Evolutionary conservation across 1,140 invertebrate genomes (phyloP).

Genomic region (Psilanteris sp.): DNA sequence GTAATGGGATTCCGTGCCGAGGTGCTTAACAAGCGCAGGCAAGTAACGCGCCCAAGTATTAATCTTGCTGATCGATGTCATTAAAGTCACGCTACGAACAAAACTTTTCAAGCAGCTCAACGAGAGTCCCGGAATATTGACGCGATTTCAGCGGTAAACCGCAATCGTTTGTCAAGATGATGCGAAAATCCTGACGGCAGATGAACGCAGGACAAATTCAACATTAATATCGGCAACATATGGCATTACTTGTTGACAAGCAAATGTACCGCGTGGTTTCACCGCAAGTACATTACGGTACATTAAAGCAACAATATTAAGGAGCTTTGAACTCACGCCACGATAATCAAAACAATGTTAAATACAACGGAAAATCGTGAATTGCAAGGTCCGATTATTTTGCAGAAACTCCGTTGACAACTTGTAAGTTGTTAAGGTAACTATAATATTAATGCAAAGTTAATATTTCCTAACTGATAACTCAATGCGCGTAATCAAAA

Average conservation of each 20-base stretch:
- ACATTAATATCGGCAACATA: slow-evolving; percentile 61
- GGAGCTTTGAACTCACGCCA: slow-evolving; percentile 15
- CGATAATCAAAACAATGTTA: slow-evolving; percentile 23
- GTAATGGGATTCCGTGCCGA: slow-evolving; percentile 40
- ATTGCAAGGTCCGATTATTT: too few species aligned
- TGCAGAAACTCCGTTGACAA: too few species aligned
- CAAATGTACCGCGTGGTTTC: slow-evolving; percentile 42
- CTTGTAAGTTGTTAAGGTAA: too few species aligned
- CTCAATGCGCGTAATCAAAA: too few species aligned
- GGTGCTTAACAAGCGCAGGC: slow-evolving; percentile 41
- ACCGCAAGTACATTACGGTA: slow-evolving; percentile 53
- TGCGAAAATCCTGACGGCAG: slow-evolving; percentile 24
- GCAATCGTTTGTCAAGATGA: slow-evolving; percentile 57
- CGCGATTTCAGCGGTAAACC: slow-evolving; percentile 40
- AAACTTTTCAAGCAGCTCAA: slow-evolving; percentile 56
- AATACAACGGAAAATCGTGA: slow-evolving; percentile 5
- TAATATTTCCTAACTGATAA: too few species aligned
- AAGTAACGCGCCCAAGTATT: slow-evolving; percentile 42
- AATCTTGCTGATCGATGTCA: slow-evolving; percentile 56
- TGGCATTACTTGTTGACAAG: slow-evolving; percentile 63
- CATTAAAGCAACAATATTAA: slow-evolving; percentile 59
- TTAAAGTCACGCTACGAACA: slow-evolving; percentile 52
- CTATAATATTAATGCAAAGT: too few species aligned
- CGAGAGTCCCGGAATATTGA: slow-evolving; percentile 49
- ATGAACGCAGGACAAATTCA: slow-evolving; percentile 51